These are phyloP conservation scores for Pogonocherus hispidulus DNA, from an alignment of 2,888 invertebrate species.

Conservation along the genomic window DNA sequence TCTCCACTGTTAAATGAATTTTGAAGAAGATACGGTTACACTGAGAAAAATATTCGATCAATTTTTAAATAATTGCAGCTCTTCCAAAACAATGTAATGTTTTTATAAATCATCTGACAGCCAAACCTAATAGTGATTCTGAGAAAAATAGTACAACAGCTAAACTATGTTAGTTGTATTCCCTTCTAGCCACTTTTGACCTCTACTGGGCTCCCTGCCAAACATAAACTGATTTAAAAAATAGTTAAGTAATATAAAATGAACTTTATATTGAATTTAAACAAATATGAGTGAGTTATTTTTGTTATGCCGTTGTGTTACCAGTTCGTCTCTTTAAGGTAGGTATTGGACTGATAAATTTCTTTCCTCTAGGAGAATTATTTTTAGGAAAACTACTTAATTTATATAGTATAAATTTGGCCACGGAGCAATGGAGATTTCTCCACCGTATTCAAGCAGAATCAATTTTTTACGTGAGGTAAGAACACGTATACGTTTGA, in stretches of 20 bases:
- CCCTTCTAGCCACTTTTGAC: not conserved
- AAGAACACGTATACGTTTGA: no score
- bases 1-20: no score
- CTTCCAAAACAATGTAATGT: no score
- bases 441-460: not conserved
- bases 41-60: no score
- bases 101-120: not conserved
- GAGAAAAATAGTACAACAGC: not conserved
- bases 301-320: slow-evolving; percentile 38
- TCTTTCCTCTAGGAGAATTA: slow-evolving; percentile 35
- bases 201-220: not conserved
- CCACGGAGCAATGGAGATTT: slow-evolving; percentile 9
- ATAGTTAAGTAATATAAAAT: slow-evolving; percentile 39
- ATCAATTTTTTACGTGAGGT: no score
- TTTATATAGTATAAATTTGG: not conserved
- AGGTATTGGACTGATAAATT: slow-evolving; percentile 41
- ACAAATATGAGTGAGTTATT: slow-evolving; percentile 30
- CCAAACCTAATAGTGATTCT: not conserved
- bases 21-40: no score
- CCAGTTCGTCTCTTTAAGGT: slow-evolving; percentile 34
- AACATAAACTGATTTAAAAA: slow-evolving; percentile 31
- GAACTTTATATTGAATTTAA: slow-evolving; percentile 42
- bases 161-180: not conserved
- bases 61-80: no score
- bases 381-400: slow-evolving; percentile 34